Evolutionary conservation across 2,113 vertebrate genomes (phyloP), one percentile per base, ranked within the genome.

Genomic region (Tachysurus vachellii): DNA sequence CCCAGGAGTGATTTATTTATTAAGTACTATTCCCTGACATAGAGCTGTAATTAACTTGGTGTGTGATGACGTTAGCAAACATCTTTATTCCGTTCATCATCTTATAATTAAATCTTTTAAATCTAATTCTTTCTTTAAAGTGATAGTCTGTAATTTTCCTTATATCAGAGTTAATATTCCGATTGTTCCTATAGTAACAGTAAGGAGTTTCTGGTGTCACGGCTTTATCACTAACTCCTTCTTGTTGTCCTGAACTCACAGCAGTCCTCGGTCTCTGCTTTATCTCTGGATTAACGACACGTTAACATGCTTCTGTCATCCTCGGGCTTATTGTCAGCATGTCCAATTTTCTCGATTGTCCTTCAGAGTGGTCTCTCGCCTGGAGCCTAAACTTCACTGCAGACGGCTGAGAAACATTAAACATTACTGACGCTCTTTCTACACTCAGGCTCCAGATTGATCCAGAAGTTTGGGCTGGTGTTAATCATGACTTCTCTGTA

Each of bases 391-490:
- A 17, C 83, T 82, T 87, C 50, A 56, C n/a, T 79, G 13, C 66
- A 47, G 28, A 26, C 47, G 36, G n/a, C 76, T 36, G 85, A 82
- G 50, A 64, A 89, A 73, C 59, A 91, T 89, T 71, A 64, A 89
- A 73, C 59, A 91, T 89, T 71, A 86, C 70, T 56, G 23, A 73
- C 87, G 54, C 23, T 85, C 61, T 88, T 90, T 5, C 47, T 28
- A 26, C 50, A 87, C 89, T 88, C 83, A 83, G 88, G 83, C 61
- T 47, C 11, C 42, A 83, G 76, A 89, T 86, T 88, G 89, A 89
- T 90, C 89, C 66, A 10, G 86, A 85, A 88, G 86, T 89, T 91
- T 88, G 76, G 23, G 70, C 82, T 87, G 80, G 89, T 68, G 89
- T 86, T 90, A 91, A 90, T 91, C 64, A 90, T 83, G 85, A 50